Evolutionary conservation across 2,888 invertebrate genomes (phyloP).

Genomic region (Ornithoptera priamus): DNA sequence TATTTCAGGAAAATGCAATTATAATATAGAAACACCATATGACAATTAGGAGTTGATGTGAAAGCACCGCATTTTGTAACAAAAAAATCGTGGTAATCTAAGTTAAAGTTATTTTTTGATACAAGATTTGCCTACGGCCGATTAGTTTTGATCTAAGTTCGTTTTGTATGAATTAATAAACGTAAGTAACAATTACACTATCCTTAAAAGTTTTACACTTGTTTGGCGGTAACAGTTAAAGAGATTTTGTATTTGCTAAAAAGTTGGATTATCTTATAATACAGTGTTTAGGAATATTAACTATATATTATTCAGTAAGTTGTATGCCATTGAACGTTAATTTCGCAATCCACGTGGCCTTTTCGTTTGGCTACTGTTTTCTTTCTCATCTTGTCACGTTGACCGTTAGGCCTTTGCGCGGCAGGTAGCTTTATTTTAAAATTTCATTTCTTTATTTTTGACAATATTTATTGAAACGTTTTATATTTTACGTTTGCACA

Average conservation of each 20-base stretch:
- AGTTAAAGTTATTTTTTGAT: not conserved
- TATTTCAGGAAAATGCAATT: too few species aligned
- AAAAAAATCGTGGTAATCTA: not conserved
- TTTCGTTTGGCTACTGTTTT: constrained; percentile 11
- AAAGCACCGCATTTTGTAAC: not conserved
- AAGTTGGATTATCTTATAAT: not conserved
- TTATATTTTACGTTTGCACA: too few species aligned
- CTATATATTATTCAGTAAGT: not conserved
- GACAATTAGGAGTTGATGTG: constrained; percentile 2
- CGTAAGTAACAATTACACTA: constrained; percentile 11
- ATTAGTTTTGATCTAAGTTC: not conserved
- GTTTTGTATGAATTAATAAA: not conserved
- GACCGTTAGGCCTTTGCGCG: constrained; percentile 18
- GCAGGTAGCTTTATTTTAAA: constrained; percentile 11
- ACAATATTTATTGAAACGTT: too few species aligned
- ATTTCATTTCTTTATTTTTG: too few species aligned
- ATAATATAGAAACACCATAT: too few species aligned
- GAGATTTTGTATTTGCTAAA: not conserved
- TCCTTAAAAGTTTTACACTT: not conserved
- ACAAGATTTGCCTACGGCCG: too few species aligned
- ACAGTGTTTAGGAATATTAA: not conserved
- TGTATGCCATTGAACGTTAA: not conserved
- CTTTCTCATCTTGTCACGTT: constrained; percentile 15
- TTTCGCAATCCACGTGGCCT: constrained; percentile 13
- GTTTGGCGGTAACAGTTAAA: constrained; percentile 25